These are phyloP conservation scores for Chaunax sp. DNA, from an alignment of 2,797 vertebrate species.

Conservation along the genomic window DNA sequence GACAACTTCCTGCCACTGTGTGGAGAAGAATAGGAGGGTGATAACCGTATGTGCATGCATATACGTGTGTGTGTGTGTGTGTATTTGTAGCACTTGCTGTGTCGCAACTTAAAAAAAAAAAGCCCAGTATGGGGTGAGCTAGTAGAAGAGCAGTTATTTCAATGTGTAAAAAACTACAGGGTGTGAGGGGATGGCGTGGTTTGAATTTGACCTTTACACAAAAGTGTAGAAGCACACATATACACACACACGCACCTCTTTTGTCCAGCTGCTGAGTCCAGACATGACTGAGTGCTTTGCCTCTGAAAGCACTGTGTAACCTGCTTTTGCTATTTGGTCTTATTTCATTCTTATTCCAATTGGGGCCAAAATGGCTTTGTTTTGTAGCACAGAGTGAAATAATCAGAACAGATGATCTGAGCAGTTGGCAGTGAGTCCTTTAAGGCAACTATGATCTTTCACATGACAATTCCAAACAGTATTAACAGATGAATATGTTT, in stretches of 20 bases:
- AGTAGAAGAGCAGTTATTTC: constrained; percentile 28
- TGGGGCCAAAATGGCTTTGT: neutral
- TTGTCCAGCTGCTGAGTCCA: neutral
- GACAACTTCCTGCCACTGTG: constrained; percentile 88
- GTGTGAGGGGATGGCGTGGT: constrained; percentile 6
- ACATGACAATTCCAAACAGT: too few species aligned
- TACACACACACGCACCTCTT: neutral
- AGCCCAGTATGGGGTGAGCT: constrained; percentile 15
- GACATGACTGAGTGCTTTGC: neutral
- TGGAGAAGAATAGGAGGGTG: constrained; percentile 81
- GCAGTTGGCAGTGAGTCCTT: too few species aligned
- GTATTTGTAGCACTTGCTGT: constrained; percentile 29
- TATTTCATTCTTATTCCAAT: neutral
- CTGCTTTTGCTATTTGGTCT: neutral
- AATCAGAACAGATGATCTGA: too few species aligned
- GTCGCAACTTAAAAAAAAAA: constrained; percentile 25
- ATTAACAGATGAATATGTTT: too few species aligned
- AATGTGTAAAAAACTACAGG: constrained; percentile 2
- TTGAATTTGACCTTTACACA: constrained; percentile 52
- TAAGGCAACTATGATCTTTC: too few species aligned
- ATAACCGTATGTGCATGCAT: constrained; percentile 41
- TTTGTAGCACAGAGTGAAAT: too few species aligned
- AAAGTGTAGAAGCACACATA: neutral
- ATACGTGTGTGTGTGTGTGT: constrained; percentile 33
- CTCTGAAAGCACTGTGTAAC: neutral